phyloP scores from a whole-genome alignment of 2,113 vertebrate genomes.

The Lycocorax pyrrhopterus region DNA sequence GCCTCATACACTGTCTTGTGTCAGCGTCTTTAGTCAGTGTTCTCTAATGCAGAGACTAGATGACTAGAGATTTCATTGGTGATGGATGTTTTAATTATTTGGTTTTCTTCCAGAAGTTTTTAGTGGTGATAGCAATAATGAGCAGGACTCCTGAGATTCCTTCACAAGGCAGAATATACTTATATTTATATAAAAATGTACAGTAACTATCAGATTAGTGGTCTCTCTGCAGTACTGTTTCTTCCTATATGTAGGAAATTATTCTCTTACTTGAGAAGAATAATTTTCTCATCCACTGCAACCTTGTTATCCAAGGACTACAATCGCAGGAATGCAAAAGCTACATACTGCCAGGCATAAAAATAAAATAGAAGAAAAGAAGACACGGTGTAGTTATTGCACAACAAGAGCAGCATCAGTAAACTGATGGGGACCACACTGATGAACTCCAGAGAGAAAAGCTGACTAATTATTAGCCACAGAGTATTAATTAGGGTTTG shows the following conservation, averaged over 20 bases:
- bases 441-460: background rate
- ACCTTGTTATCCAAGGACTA: background rate
- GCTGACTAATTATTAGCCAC: background rate
- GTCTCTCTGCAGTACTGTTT: background rate
- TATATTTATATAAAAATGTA: background rate
- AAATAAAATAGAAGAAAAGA: background rate
- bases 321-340: background rate
- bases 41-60: background rate
- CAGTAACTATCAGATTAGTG: background rate
- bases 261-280: background rate
- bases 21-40: background rate
- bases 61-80: background rate
- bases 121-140: background rate
- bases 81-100: background rate
- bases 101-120: background rate
- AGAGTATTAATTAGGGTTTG: background rate
- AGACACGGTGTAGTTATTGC: background rate
- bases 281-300: background rate
- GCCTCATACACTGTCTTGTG: background rate
- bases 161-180: background rate
- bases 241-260: background rate
- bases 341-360: background rate
- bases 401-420: background rate
- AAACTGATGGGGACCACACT: background rate
- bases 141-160: background rate